A percentile compares a stretch with the other conserved stretches of the same genome.
Evolutionary conservation across 2,888 invertebrate genomes (phyloP).

Genomic region (Lissonota sp.): DNA sequence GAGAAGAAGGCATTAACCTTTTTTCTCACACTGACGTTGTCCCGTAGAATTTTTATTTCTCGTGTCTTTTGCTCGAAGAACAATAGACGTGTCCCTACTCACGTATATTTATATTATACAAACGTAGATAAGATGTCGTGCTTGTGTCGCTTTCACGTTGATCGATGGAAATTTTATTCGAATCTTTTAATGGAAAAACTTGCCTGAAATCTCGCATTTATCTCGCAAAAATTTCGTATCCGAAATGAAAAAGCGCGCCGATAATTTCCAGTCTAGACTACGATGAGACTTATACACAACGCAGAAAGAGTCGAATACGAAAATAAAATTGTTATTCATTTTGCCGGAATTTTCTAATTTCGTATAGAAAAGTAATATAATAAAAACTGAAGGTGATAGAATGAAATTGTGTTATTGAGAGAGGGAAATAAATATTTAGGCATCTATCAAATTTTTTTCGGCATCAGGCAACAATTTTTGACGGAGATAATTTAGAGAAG

Average conservation of each 20-base stretch:
- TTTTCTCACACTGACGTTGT: slow-evolving; percentile 9
- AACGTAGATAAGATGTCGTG: background rate
- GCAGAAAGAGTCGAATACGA: background rate
- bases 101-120: background rate
- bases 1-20: slow-evolving; percentile 37
- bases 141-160: background rate
- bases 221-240: background rate
- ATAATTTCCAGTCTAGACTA: slow-evolving; percentile 36
- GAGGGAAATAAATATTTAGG: no score
- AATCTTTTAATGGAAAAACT: background rate
- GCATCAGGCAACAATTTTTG: no score
- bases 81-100: slow-evolving; percentile 15
- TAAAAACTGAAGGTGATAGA: no score
- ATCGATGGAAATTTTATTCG: slow-evolving; percentile 38
- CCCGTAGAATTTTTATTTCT: slow-evolving; percentile 22
- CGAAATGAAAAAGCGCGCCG: background rate
- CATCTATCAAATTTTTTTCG: no score
- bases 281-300: slow-evolving; percentile 20
- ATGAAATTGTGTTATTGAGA: no score
- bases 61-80: background rate
- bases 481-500: no score
- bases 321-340: slow-evolving; percentile 18
- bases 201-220: background rate
- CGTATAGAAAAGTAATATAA: no score
- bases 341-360: no score